Evolutionary conservation across 1,140 invertebrate genomes (phyloP).

Genomic region (Drosophila varians): DNA sequence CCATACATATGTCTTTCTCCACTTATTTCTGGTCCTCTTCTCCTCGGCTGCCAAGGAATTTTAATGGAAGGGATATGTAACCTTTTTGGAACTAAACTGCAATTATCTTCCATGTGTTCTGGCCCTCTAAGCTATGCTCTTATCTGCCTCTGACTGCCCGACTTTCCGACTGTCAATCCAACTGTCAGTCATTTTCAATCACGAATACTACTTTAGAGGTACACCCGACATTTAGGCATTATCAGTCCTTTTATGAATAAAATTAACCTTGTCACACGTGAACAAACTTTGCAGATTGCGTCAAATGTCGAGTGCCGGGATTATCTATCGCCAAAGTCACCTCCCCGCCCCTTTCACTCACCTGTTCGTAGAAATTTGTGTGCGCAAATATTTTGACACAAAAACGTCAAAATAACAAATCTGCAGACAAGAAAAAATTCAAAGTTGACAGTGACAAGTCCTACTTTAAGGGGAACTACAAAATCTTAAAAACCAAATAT

Average conservation of each 20-base stretch:
- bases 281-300: slow-evolving; percentile 70
- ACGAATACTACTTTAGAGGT: slow-evolving; percentile 30
- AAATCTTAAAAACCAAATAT: neutral
- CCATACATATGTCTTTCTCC: slow-evolving; percentile 14
- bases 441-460: slow-evolving; percentile 7
- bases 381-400: slow-evolving; percentile 59
- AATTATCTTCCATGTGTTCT: neutral
- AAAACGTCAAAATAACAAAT: slow-evolving; percentile 20
- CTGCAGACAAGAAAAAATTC: slow-evolving; percentile 15
- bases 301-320: slow-evolving; percentile 54
- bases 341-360: slow-evolving; percentile 6
- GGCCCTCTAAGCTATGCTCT: neutral
- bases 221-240: slow-evolving; percentile 23
- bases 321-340: slow-evolving; percentile 33
- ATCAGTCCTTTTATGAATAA: slow-evolving; percentile 46
- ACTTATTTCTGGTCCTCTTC: neutral
- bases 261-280: slow-evolving; percentile 68
- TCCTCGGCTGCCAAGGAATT: neutral
- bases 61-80: neutral
- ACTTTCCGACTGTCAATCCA: slow-evolving; percentile 36
- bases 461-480: slow-evolving; percentile 2
- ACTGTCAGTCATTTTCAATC: slow-evolving; percentile 41
- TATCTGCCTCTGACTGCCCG: slow-evolving; percentile 17
- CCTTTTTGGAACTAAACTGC: neutral
- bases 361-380: slow-evolving; percentile 15